Evolutionary conservation across 2,113 vertebrate genomes (phyloP), one percentile per base, ranked within the genome.

Genomic region (Chelonoidis abingdonii): DNA sequence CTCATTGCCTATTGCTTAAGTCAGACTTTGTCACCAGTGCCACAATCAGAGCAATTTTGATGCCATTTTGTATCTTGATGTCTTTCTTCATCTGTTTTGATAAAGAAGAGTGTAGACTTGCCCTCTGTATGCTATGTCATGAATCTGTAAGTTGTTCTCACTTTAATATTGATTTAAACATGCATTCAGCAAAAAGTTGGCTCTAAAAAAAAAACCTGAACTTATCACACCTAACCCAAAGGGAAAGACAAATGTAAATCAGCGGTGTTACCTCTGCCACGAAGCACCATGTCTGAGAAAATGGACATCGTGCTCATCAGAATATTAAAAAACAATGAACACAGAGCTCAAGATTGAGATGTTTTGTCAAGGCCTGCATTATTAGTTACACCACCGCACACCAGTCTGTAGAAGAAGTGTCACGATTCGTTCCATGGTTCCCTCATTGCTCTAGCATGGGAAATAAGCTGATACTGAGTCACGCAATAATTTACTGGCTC

Each of bases 21-120:
- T 78, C 84, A 96, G 89, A 93, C 56, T 59, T 92, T 92, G 90
- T 89, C 59, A 29, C 80, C 25, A 83, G 53, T 10, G 82, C 10
- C 69, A 88, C 29, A 22, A 82, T 54, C 84, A 85, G 57, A 47
- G 41, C 75, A 79, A 83, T 54, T 83, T 91, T 38, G 35, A 16
- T 84, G 8, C 16, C 31, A 25, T 44, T 59, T 93, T 95, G 35
- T 84, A 83, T 82, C n/a, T n/a, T n/a, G n/a, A n/a, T n/a, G n/a
- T n/a, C n/a, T n/a, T n/a, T n/a, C n/a, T n/a, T n/a, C n/a, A n/a
- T 94, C 24, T 14, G 8, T 90, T 16, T 29, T 88, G 69, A 83
- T n/a, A 21, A 65, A 92, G 94, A 92, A 89, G 16, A 52, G 62
- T 89, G 29, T 24, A 83, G 11, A 78, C 29, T 50, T 84, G 38